Base-by-base conservation (phyloP, 2,888 invertebrate genomes). In the Apomyelois bistriatella region DNA sequence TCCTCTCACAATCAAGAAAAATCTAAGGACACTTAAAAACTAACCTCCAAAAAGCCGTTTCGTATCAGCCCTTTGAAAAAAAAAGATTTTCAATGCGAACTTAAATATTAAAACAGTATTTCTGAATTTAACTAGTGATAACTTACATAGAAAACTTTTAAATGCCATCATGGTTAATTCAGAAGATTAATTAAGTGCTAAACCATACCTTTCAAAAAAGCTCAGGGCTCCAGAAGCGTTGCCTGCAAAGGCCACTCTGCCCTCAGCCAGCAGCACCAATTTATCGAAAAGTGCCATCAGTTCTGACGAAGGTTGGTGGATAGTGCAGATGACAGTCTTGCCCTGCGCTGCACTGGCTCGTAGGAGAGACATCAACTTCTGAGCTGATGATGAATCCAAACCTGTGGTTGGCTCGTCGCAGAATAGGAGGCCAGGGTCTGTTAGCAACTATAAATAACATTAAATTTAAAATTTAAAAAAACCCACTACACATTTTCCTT, bases 391-490 rank as follows among this genome's bases (percentile, higher is more conserved):
- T 0, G 98, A 97, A 79, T 99, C 99, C 53, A 95, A 79, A 0
- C 98, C 98, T 0, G 98, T 98, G 0, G 99, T 99, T 6, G 98
- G 98, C 74, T 99, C 99, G 72, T 99, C 99, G 75, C 98, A 96
- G 85, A 99, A 98, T 38, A 99, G 85, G 35, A 99, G 91, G 0
- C 95, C 93, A 0, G 99, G 99, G 84, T 98, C 96, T 38, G 97
- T 98, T 52, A 99, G 81, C 36, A 97, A 89, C 94, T 96, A 76
- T 10, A 72, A 72, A 52, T 38, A 56, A 54, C n/a, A n/a, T n/a
- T n/a, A n/a, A n/a, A n/a, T n/a, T n/a, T n/a, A n/a, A n/a, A n/a
- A n/a, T n/a, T n/a, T n/a, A n/a, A n/a, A n/a, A n/a, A n/a, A n/a
- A n/a, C n/a, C n/a, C n/a, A n/a, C n/a, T n/a, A n/a, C n/a, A n/a